These are phyloP conservation scores for Chalcis sispes DNA, from an alignment of 2,888 invertebrate genomes.

Conservation along the genomic window DNA sequence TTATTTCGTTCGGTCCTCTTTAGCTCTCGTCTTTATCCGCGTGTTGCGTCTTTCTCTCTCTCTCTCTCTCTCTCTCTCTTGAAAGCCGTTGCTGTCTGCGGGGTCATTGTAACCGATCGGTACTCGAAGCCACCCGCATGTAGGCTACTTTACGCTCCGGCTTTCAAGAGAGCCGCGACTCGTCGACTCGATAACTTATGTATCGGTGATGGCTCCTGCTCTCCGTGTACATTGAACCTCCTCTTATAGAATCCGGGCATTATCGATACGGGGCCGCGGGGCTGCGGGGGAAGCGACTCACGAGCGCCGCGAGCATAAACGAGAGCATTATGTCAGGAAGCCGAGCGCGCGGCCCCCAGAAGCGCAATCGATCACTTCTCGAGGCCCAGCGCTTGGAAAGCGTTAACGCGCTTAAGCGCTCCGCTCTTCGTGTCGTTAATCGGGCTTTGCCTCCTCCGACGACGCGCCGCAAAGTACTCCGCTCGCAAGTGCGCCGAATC, in stretches of 20 bases:
- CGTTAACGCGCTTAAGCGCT: constrained; percentile 68
- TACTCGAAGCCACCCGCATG: constrained; percentile 68
- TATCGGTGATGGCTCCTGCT: too few species aligned
- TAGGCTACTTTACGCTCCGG: constrained; percentile 16
- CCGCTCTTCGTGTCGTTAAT: constrained; percentile 19
- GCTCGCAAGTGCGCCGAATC: constrained; percentile 32
- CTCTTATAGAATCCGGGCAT: constrained; percentile 66
- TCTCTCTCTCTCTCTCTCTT: constrained; percentile 42
- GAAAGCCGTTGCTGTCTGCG: constrained; percentile 56
- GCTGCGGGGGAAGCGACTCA: constrained; percentile 51
- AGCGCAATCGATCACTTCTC: constrained; percentile 69
- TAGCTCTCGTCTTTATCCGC: constrained; percentile 31
- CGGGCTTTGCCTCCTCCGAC: constrained; percentile 6
- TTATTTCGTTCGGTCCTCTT: constrained; percentile 67
- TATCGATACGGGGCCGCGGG: constrained; percentile 71
- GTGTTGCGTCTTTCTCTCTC: not conserved
- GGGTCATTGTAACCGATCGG: constrained; percentile 70
- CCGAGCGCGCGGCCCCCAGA: constrained; percentile 58
- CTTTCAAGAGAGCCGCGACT: not conserved
- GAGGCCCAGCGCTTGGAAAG: constrained; percentile 38
- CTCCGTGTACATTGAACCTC: not conserved
- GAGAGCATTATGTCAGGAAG: constrained; percentile 68
- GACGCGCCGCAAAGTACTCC: constrained; percentile 32
- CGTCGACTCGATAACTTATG: constrained; percentile 19
- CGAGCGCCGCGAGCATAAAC: constrained; percentile 60